Evolutionary conservation across 2,113 vertebrate genomes (phyloP).

Genomic region (Benitochromis conjunctus): DNA sequence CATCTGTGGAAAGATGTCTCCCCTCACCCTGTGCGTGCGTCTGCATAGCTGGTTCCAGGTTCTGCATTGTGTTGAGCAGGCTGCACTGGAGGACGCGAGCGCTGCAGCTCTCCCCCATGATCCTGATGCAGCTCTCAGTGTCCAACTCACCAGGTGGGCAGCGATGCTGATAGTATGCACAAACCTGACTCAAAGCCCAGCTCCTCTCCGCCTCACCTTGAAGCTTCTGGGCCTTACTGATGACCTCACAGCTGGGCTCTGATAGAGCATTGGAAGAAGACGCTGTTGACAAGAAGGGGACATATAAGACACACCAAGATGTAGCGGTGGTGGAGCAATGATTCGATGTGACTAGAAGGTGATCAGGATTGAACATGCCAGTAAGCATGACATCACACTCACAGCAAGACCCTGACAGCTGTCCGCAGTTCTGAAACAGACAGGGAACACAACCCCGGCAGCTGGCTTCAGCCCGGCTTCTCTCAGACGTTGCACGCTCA

Average conservation of each 20-base stretch:
- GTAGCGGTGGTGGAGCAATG: background rate
- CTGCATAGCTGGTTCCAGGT: conserved; percentile 69
- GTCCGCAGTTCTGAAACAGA: conserved; percentile 81
- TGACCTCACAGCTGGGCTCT: conserved; percentile 78
- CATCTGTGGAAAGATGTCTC: background rate
- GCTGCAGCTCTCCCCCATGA: conserved; percentile 78
- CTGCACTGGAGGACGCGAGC: conserved; percentile 77
- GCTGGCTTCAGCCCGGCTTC: conserved; percentile 57
- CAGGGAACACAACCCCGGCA: conserved; percentile 79
- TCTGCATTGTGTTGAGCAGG: conserved; percentile 75
- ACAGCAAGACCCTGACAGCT: conserved; percentile 72
- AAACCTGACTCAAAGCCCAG: conserved; percentile 82
- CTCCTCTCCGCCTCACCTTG: conserved; percentile 75
- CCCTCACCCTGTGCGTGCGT: conserved; percentile 64
- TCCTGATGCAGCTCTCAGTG: conserved; percentile 68
- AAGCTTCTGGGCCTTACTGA: conserved; percentile 73
- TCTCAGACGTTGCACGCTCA: conserved; percentile 71
- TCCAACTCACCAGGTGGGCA: conserved; percentile 62
- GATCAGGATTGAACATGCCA: background rate
- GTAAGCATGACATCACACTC: conserved; percentile 1
- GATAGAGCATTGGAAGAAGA: conserved; percentile 23
- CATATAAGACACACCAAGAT: background rate
- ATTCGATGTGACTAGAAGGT: background rate
- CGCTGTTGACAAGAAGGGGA: conserved; percentile 29
- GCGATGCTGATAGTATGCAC: conserved; percentile 78